phyloP scores from a whole-genome alignment of 2,113 vertebrate species.

The Pachyramphus minor region DNA sequence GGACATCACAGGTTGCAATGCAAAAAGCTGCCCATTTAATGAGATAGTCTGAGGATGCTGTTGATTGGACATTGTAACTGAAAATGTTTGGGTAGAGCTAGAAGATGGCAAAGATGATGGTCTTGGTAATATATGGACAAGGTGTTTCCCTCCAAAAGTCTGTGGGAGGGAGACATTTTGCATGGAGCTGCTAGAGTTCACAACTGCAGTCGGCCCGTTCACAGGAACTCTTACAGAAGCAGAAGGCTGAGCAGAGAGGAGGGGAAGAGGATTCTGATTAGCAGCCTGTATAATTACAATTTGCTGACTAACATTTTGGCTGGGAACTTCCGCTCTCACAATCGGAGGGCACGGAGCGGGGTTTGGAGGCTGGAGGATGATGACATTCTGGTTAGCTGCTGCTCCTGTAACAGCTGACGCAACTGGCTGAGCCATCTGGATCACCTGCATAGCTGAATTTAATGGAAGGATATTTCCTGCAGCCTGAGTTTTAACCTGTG shows the following conservation, averaged over 20 bases:
- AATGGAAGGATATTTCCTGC: conserved; percentile 82
- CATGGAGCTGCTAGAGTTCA: conserved; percentile 69
- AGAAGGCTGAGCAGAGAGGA: conserved; percentile 77
- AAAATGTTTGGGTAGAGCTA: conserved; percentile 68
- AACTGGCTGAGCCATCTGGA: conserved; percentile 87
- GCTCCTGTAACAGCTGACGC: conserved; percentile 77
- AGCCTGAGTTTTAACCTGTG: conserved; percentile 75
- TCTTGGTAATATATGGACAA: conserved; percentile 94
- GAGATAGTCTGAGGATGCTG: conserved; percentile 92
- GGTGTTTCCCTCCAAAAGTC: conserved; percentile 90
- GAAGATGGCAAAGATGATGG: conserved; percentile 77
- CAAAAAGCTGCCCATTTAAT: conserved; percentile 95
- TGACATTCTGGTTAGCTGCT: conserved; percentile 86
- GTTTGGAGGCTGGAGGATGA: conserved; percentile 91
- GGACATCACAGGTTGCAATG: conserved; percentile 90
- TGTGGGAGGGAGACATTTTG: conserved; percentile 77
- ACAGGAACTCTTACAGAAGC: conserved; percentile 72
- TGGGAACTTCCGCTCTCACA: conserved; percentile 85
- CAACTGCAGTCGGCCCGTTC: conserved; percentile 69
- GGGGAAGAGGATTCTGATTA: conserved; percentile 84
- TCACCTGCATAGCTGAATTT: conserved; percentile 93
- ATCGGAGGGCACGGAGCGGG: conserved; percentile 78
- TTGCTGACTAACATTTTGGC: conserved; percentile 88
- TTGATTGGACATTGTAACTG: conserved; percentile 73
- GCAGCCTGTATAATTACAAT: conserved; percentile 97